Evolutionary conservation across 1,140 invertebrate genomes (phyloP).

Genomic region (Drosophila micromelanica): DNA sequence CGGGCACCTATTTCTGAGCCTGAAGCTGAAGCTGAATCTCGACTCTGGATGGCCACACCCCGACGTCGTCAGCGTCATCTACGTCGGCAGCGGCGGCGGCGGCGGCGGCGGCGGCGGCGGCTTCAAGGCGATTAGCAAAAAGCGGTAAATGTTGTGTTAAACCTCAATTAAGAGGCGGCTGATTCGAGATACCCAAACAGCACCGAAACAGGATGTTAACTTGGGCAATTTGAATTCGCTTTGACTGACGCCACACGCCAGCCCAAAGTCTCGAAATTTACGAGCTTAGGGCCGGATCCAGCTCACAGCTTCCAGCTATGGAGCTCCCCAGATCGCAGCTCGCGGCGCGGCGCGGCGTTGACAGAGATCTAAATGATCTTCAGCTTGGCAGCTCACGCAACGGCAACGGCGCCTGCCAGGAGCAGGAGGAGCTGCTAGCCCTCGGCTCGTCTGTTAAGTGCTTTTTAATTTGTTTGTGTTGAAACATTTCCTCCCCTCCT

Average conservation of each 20-base stretch:
- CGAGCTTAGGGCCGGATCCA: conserved; percentile 35
- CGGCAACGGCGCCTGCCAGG: conserved; percentile 44
- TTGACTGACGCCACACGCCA: conserved; percentile 80
- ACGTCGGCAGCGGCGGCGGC: no score
- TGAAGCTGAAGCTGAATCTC: conserved; percentile 13
- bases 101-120: conserved; percentile 51
- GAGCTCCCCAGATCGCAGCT: no score
- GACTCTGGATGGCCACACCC: conserved; percentile 25
- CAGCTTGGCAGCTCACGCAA: conserved; percentile 19
- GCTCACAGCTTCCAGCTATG: neutral
- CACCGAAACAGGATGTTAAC: conserved; percentile 61
- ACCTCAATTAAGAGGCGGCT: conserved; percentile 69
- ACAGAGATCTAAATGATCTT: conserved; percentile 52
- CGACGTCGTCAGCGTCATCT: conserved; percentile 3
- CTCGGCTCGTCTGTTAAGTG: conserved; percentile 60
- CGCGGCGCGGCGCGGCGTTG: conserved; percentile 26
- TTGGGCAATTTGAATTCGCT: conserved; percentile 65
- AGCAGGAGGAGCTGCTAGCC: conserved; percentile 11
- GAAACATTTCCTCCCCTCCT: no score
- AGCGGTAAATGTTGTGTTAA: conserved; percentile 81
- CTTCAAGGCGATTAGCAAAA: conserved; percentile 79
- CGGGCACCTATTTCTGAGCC: conserved; percentile 8
- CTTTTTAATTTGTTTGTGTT: conserved; percentile 82
- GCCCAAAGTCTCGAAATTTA: conserved; percentile 56
- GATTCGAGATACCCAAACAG: conserved; percentile 39